Base-by-base conservation (phyloP, 2,888 invertebrate genomes). In the Agelastica alni region DNA sequence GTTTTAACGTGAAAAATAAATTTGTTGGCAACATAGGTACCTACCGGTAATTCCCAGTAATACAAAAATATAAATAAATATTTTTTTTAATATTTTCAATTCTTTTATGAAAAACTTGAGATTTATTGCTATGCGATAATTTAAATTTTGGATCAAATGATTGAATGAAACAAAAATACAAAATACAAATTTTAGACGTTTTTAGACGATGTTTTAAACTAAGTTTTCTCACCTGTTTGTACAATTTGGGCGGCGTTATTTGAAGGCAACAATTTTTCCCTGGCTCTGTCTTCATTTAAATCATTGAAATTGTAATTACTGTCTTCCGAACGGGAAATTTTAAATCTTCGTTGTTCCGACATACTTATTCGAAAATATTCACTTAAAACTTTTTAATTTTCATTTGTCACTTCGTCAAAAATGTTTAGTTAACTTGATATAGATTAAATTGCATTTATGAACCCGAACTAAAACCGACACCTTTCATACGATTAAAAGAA, bases 321-420 rank as follows among this genome's bases (percentile, higher is more conserved):
- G 64, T 83, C 83, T 62, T 83, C 82, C 26, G 79, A 80, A 70
- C 81, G 82, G 56, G 83, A 82, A 74, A 83, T 82, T 73, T 82
- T 83, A 70, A 83, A 83, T 34, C 83, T 76, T 18, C 63, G 53
- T 73, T 39, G 37, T 7, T 83, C 83, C 58, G 83, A 80, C 83
- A 83, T 83, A n/a, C 67, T 76, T 32, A 2, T 39, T 79, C 31
- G 42, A 45, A 51, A 56, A 57, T 28, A 37, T 47, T 47, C 57
- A 49, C 26, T 53, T 58, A 48, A 54, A 53, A 59, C 43, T 44
- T 41, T 13, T 31, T 30, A 26, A 34, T 4, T 31, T 39, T 20
- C 45, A 22, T 30, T 45, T 26, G 34, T 26, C 26, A 26, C 26
- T 26, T 26, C n/a, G n/a, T 26, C 9, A 26, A 26, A 26, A 26